Conservation (phyloP, 2,113 vertebrate genomes). For the Ancistrus triradiatus region DNA sequence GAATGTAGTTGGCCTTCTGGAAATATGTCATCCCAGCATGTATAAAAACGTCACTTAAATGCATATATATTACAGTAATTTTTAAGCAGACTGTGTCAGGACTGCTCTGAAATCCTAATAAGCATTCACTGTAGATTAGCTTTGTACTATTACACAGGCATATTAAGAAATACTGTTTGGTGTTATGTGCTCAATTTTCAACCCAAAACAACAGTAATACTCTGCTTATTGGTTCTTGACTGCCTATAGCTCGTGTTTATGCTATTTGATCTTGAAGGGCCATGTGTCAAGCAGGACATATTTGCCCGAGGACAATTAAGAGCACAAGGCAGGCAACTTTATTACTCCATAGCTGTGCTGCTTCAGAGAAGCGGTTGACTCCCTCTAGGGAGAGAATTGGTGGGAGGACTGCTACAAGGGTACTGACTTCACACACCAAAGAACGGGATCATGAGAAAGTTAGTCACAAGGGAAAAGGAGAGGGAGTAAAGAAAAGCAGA, state of each 20-base stretch:
- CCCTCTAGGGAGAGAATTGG: conserved; percentile 17
- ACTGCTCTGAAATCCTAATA: background rate
- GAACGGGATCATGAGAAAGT: conserved; percentile 2
- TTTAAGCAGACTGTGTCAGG: background rate
- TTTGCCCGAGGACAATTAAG: conserved; percentile 9
- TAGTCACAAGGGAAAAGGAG: conserved; percentile 11
- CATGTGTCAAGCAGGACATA: background rate
- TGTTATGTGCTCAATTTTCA: background rate
- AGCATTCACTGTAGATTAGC: background rate
- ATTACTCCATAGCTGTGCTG: conserved; percentile 18
- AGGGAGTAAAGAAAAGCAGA: conserved; percentile 1
- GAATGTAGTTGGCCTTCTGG: conserved; percentile 34
- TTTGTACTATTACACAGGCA: background rate
- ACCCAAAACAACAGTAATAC: background rate
- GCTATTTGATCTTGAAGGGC: background rate
- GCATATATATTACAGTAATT: conserved; percentile 13
- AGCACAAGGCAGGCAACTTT: background rate
- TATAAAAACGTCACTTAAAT: background rate
- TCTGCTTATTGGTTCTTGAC: background rate
- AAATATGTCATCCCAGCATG: conserved; percentile 33
- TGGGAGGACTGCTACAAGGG: conserved; percentile 9
- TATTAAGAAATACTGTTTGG: background rate
- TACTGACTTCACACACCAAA: conserved; percentile 21
- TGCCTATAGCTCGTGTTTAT: background rate
- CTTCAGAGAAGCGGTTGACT: conserved; percentile 20